Evolutionary conservation across 2,113 vertebrate species (phyloP).

Genomic region (Taurulus bubalis): DNA sequence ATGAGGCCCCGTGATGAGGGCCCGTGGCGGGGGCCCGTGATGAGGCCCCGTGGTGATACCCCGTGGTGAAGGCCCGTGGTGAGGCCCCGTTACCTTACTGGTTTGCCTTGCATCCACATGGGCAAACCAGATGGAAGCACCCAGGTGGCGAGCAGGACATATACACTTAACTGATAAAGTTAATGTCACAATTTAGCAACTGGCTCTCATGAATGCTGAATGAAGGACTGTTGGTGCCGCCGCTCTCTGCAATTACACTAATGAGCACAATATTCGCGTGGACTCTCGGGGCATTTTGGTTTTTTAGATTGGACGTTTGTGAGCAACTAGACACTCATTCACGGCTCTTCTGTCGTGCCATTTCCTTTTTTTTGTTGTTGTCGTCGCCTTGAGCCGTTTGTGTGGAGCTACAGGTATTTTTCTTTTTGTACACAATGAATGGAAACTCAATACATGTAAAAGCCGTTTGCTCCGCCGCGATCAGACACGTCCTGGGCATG

Average conservation of each 20-base stretch:
- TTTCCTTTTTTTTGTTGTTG: background rate
- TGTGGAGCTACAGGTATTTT: slow-evolving; percentile 11
- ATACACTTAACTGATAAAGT: slow-evolving; percentile 30
- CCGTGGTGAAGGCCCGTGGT: too few relatives aligned
- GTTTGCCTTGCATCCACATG: too few relatives aligned
- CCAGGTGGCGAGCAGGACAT: slow-evolving; percentile 28
- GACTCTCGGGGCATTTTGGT: background rate
- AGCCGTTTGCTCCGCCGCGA: slow-evolving; percentile 39
- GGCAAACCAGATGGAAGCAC: slow-evolving; percentile 62
- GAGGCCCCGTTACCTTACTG: too few relatives aligned
- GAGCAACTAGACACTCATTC: background rate
- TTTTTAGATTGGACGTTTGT: background rate
- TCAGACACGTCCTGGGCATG: slow-evolving; percentile 48
- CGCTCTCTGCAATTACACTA: slow-evolving; percentile 35
- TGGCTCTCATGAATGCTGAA: slow-evolving; percentile 41
- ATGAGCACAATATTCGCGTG: slow-evolving; percentile 12
- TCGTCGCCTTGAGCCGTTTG: slow-evolving; percentile 22
- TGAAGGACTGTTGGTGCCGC: background rate
- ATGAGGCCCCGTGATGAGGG: too few relatives aligned
- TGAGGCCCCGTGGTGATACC: too few relatives aligned
- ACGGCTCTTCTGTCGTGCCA: background rate
- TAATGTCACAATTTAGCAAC: slow-evolving; percentile 10
- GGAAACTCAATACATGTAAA: slow-evolving; percentile 37
- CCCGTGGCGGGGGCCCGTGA: too few relatives aligned
- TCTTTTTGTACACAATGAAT: slow-evolving; percentile 24